Conservation (phyloP, 2,113 vertebrate species). For the Porphyrio hochstetteri region DNA sequence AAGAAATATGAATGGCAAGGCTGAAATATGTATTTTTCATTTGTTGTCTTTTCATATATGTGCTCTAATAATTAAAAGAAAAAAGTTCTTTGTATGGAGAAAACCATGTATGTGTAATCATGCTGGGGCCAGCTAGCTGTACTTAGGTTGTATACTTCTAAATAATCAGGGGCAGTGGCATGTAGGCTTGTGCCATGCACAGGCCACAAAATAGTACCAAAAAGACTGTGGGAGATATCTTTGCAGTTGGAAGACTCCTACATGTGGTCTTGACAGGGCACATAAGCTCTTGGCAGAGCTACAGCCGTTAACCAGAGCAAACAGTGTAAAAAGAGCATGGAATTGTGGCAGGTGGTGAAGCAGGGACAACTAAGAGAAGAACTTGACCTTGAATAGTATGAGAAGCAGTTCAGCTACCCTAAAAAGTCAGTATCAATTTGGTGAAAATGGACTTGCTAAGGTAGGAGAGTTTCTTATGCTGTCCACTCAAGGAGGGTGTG, state of each 20-base stretch:
- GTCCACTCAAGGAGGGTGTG: fast-evolving
- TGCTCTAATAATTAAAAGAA: background rate
- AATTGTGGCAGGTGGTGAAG: background rate
- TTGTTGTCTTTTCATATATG: background rate
- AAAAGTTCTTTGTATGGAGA: background rate
- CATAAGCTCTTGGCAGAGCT: background rate
- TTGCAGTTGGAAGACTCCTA: background rate
- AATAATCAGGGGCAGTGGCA: background rate
- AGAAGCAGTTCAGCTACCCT: background rate
- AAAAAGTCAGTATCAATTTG: background rate
- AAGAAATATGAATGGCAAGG: background rate
- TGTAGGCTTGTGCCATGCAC: background rate
- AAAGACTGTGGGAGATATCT: background rate
- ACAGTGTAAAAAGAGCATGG: background rate
- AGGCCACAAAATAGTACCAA: background rate
- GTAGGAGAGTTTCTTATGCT: background rate
- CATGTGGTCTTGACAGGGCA: background rate
- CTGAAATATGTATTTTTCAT: background rate
- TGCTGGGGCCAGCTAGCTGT: background rate
- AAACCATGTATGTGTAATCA: background rate
- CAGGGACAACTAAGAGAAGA: background rate
- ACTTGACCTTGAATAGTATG: too few species aligned
- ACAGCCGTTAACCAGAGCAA: background rate
- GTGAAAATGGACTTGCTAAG: background rate
- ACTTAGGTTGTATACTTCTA: background rate